phyloP scores from a whole-genome alignment of 2,888 invertebrate genomes.

The Urechis unicinctus region DNA sequence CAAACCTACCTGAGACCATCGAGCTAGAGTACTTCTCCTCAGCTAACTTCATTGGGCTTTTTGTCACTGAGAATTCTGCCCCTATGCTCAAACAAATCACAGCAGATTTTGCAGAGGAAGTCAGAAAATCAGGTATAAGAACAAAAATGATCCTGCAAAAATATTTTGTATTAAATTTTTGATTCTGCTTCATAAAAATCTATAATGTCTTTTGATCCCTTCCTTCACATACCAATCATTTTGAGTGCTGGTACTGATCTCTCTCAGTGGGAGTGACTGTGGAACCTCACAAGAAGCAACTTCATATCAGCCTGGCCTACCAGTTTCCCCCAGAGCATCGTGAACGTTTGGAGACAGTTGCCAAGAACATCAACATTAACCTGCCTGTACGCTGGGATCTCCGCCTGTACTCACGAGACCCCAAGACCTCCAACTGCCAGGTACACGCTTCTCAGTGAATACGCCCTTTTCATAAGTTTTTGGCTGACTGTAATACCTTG shows the following conservation, averaged over 20 bases:
- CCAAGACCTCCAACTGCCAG: constrained; percentile 32
- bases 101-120: constrained; percentile 73
- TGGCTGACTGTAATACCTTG: too few species aligned
- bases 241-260: neutral
- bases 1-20: constrained; percentile 19
- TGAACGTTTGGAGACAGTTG: constrained; percentile 66
- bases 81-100: constrained; percentile 74
- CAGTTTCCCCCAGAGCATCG: constrained; percentile 72
- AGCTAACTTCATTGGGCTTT: constrained; percentile 84
- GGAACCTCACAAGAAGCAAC: constrained; percentile 75
- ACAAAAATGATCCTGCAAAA: too few species aligned
- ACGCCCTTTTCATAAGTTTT: neutral
- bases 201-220: too few species aligned
- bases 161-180: too few species aligned
- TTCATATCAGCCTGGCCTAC: constrained; percentile 83
- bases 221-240: too few species aligned
- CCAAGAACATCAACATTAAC: constrained; percentile 65
- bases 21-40: constrained; percentile 74
- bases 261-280: constrained; percentile 31
- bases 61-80: constrained; percentile 75
- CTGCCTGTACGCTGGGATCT: constrained; percentile 74
- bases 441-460: constrained; percentile 18
- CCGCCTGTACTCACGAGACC: constrained; percentile 77
- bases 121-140: constrained; percentile 33
- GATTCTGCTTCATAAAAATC: too few species aligned